A percentile compares a stretch with the other conserved stretches of the same genome.
These are phyloP conservation scores for Eospalax fontanierii DNA, from an alignment of 2,797 vertebrate genomes.

Conservation along the genomic window DNA sequence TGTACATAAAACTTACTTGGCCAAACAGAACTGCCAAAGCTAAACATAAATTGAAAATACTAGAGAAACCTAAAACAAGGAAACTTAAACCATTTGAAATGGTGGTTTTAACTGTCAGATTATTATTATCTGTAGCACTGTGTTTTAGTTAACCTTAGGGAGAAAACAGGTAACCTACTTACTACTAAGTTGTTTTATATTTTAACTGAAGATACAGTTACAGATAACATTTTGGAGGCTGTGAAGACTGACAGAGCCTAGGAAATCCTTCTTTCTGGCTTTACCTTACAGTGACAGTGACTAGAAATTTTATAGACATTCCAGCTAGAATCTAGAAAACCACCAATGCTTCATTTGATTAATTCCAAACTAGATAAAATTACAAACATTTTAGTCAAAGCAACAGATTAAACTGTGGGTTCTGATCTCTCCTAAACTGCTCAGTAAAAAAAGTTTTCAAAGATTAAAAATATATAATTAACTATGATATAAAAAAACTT, in stretches of 20 bases:
- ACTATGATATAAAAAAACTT: slow-evolving; percentile 41
- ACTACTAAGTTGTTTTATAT: slow-evolving; percentile 1
- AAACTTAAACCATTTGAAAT: slow-evolving; percentile 32
- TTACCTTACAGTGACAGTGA: not conserved
- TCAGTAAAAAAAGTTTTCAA: slow-evolving; percentile 9
- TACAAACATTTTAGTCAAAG: slow-evolving; percentile 22
- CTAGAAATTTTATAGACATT: slow-evolving; percentile 46
- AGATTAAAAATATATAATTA: slow-evolving; percentile 26
- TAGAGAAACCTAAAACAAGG: slow-evolving; percentile 45
- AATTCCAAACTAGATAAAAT: slow-evolving; percentile 51
- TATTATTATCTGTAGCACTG: slow-evolving; percentile 23
- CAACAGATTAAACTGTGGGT: slow-evolving; percentile 22
- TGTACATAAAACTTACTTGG: slow-evolving; percentile 26
- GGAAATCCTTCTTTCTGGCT: not conserved
- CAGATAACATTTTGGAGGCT: not conserved
- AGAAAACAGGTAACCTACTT: not conserved
- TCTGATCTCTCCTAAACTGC: slow-evolving; percentile 16
- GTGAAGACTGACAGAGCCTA: not conserved
- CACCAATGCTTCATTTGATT: not conserved
- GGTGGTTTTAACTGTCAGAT: not conserved
- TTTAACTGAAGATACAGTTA: not conserved
- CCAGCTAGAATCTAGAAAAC: slow-evolving; percentile 5
- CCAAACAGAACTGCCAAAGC: not conserved
- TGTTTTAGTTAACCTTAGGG: not conserved
- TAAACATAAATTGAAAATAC: not conserved